These are phyloP conservation scores for Nephrotoma flavescens DNA, from an alignment of 2,888 invertebrate genomes.

Conservation along the genomic window DNA sequence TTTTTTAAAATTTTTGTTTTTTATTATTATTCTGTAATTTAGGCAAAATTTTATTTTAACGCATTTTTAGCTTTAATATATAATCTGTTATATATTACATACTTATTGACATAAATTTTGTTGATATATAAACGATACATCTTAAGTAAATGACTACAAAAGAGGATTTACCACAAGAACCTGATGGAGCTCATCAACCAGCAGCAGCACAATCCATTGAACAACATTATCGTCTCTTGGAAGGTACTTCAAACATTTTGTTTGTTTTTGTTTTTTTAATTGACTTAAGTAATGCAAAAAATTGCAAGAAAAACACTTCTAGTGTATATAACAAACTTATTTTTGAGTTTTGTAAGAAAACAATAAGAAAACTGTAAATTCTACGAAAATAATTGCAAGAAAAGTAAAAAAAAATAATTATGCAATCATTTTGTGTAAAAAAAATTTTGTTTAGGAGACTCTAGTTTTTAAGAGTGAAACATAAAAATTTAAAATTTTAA, in stretches of 20 bases:
- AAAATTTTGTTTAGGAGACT: slow-evolving; percentile 1
- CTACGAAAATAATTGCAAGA: neutral
- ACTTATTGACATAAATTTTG: neutral
- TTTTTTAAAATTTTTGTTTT: neutral
- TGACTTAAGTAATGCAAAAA: slow-evolving; percentile 7
- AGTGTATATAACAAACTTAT: slow-evolving; percentile 5
- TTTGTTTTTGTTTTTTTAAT: slow-evolving; percentile 1
- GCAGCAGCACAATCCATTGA: slow-evolving; percentile 22
- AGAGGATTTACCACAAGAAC: slow-evolving; percentile 2
- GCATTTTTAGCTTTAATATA: neutral
- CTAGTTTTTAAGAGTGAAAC: neutral
- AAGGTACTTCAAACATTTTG: slow-evolving; percentile 25
- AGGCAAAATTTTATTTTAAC: neutral
- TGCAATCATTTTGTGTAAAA: neutral
- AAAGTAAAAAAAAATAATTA: neutral
- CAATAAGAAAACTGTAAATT: neutral
- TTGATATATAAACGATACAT: neutral
- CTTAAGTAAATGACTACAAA: slow-evolving; percentile 3
- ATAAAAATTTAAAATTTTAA: neutral
- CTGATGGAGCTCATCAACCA: slow-evolving; percentile 13
- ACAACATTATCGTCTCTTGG: slow-evolving; percentile 31
- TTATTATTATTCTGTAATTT: neutral
- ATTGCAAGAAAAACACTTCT: slow-evolving; percentile 10
- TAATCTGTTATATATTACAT: neutral
- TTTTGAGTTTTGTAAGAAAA: neutral